Base-by-base conservation (phyloP, 2,113 vertebrate genomes). In the Rissa tridactyla region DNA sequence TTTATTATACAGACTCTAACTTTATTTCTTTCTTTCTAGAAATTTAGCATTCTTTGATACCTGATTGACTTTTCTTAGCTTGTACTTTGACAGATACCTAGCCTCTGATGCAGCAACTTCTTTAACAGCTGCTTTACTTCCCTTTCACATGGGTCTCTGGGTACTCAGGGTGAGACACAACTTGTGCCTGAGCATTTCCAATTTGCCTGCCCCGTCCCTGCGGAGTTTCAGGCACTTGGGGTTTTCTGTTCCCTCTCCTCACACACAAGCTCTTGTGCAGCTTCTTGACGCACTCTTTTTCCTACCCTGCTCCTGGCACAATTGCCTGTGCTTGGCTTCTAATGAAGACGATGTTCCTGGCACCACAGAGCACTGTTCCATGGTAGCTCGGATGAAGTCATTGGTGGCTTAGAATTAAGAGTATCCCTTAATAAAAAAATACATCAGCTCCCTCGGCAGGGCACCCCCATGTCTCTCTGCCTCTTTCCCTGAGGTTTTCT, bases 101-200 rank as follows among this genome's bases (percentile, higher is more conserved):
- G 25, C 40, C n/a, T 40, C 64, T 82, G 51, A 70, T 65, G 22
- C 58, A 77, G 18, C 32, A 85, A 23, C 16, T 10, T 52, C 78
- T 71, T 68, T 6, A 65, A 36, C 27, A 68, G 36, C 16, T 83
- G 49, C 64, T 75, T 82, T 70, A 26, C 9, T 68, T 60, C 38
- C 18, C 16, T 62, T 82, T 47, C 42, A 40, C 4, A 1, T 27
- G 34, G 42, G 17, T n/a, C 29, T 27, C 81, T 30, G 32, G 23
- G 23, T 1, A 2, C 29, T 69, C 40, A 32, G 32, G 2, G 46
- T 60, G 23, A 72, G 85, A 32, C 15, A 64, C 1, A 18, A 17
- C 44, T 55, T 0, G 0, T 2, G 3, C 29, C 40, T 2, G 2
- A n/a, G 10, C 36, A n/a, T 13, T 54, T 82, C 44, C 58, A 64